Base-by-base conservation (phyloP, 2,113 vertebrate genomes). In the Rhipidura dahli region DNA sequence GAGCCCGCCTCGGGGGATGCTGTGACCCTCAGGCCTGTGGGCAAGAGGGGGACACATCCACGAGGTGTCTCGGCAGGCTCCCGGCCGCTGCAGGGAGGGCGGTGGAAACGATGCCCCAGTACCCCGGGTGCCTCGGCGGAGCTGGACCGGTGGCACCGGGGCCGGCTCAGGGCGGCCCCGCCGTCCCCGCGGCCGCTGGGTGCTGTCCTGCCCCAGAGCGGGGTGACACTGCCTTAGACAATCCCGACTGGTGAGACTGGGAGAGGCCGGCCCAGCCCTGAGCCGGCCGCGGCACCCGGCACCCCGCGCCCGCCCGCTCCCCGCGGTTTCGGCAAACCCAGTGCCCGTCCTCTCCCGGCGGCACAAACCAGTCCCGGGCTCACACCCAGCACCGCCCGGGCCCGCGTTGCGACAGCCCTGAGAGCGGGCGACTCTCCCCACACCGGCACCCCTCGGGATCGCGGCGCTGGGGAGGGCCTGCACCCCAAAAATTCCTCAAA, bases 301-400 rank as follows among this genome's bases (percentile, higher is more conserved):
- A 33, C 54, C 76, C 53, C 28, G 26, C 6, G 3, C 72, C 87
- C 6, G n/a, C 80, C 75, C 5, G n/a, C 54, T 82, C 35, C 17
- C 76, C n/a, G 83, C 4, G n/a, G 93, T 96, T 96, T 95, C 61
- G 44, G 89, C 85, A 90, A 93, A 79, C 50, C 69, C 77, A 51
- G 59, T 4, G 77, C 93, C 92, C 16, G 7, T 85, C 89, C 81
- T 53, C 9, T 76, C 39, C 80, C n/a, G 2, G 69, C 35, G 44
- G 82, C 90, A 64, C 44, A 71, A 80, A 70, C 31, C 24, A 0
- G 28, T 86, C 86, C 47, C 5, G 15, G 49, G 40, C 42, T 28
- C 80, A 68, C 80, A 0, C 68, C 83, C 89, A 0, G 91, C 75
- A 30, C 91, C 83, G 16, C 93, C 93, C 40, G 19, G 80, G 82